Evolutionary conservation across 2,113 vertebrate species (phyloP).

Genomic region (Silurus glanis): DNA sequence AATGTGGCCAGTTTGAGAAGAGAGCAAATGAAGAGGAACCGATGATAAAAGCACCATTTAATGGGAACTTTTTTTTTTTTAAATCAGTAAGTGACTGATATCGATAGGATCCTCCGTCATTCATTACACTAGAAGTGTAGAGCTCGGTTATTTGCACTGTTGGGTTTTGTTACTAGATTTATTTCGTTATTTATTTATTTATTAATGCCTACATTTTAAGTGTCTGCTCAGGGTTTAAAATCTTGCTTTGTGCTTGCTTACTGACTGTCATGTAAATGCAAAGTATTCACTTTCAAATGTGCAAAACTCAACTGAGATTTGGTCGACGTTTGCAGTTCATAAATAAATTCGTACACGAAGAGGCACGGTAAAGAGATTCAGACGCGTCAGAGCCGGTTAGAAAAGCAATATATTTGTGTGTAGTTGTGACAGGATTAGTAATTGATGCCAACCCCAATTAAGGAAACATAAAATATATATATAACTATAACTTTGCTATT

Average conservation of each 20-base stretch:
- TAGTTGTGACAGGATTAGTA: slow-evolving; percentile 38
- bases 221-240: slow-evolving; percentile 19
- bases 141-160: slow-evolving; percentile 38
- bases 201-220: slow-evolving; percentile 13
- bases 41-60: slow-evolving; percentile 54
- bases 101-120: slow-evolving; percentile 10
- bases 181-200: slow-evolving; percentile 17
- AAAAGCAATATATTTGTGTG: slow-evolving; percentile 54
- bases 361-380: slow-evolving; percentile 49
- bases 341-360: slow-evolving; percentile 45
- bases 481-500: neutral
- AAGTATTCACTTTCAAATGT: slow-evolving; percentile 26
- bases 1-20: slow-evolving; percentile 57
- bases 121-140: slow-evolving; percentile 26
- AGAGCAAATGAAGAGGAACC: slow-evolving; percentile 38
- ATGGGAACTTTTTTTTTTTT: slow-evolving; percentile 11
- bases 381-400: slow-evolving; percentile 59
- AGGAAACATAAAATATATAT: too few species aligned
- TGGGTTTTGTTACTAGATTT: slow-evolving; percentile 34
- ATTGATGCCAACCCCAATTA: slow-evolving; percentile 47
- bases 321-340: slow-evolving; percentile 30
- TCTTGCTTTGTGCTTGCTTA: neutral
- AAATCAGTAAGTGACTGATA: slow-evolving; percentile 18
- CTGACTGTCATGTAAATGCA: neutral
- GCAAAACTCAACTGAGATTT: slow-evolving; percentile 30